These are phyloP conservation scores for Holacanthus passer DNA, from an alignment of 2,113 vertebrate genomes.

Conservation along the genomic window DNA sequence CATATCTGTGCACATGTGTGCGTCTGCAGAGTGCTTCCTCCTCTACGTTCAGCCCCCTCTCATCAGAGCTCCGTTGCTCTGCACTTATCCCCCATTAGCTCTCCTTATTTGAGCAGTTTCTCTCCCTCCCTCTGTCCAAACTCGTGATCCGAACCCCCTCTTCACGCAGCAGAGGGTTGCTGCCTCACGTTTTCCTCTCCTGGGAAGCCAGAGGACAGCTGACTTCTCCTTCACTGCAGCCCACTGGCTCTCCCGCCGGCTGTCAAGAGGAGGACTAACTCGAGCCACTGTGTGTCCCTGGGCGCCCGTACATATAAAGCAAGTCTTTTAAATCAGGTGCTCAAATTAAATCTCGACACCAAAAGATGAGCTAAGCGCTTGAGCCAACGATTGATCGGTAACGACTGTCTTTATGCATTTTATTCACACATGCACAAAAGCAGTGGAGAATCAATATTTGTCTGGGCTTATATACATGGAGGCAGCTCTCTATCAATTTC, in stretches of 20 bases:
- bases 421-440: constrained; percentile 20
- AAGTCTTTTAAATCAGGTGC: constrained; percentile 14
- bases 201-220: constrained; percentile 18
- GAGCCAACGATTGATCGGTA: background rate
- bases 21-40: constrained; percentile 5
- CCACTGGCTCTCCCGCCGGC: background rate
- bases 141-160: background rate
- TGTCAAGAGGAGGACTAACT: constrained; percentile 4
- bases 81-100: background rate
- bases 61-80: background rate
- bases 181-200: constrained; percentile 33
- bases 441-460: constrained; percentile 17
- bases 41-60: background rate
- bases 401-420: background rate
- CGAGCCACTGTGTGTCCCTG: background rate
- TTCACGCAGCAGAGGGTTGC: constrained; percentile 32
- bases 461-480: background rate
- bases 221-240: constrained; percentile 16
- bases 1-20: constrained; percentile 19
- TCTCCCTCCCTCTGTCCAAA: constrained; percentile 4
- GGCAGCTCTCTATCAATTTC: too few relatives aligned
- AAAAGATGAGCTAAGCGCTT: constrained; percentile 7
- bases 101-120: background rate
- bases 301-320: background rate
- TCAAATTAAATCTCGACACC: constrained; percentile 19